A percentile compares a stretch with the other conserved stretches of the same genome.
These are phyloP conservation scores for Babylonia areolata DNA, from an alignment of 1,140 invertebrate species.

Conservation along the genomic window DNA sequence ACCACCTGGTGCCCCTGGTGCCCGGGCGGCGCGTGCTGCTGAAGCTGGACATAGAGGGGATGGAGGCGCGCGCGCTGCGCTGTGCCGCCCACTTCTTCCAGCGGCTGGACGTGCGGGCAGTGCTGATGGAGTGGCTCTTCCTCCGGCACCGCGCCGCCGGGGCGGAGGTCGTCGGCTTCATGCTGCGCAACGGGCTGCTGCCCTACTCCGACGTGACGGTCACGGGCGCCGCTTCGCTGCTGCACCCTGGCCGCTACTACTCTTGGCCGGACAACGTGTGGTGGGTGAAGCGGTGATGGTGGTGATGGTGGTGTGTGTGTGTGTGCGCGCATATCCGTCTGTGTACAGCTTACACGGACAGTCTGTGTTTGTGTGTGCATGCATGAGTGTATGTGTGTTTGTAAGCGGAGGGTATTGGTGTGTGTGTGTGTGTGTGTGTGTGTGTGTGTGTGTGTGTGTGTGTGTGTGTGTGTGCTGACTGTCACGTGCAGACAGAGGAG, in stretches of 20 bases:
- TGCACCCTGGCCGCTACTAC: conserved; percentile 34
- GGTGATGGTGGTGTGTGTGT: no score
- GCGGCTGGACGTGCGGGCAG: conserved; percentile 53
- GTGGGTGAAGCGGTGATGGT: conserved; percentile 60
- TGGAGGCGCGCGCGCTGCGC: conserved; percentile 54
- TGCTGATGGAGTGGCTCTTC: conserved; percentile 68
- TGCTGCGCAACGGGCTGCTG: conserved; percentile 52
- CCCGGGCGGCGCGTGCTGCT: conserved; percentile 40
- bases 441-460: no score
- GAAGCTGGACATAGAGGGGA: conserved; percentile 63
- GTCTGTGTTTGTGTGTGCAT: no score
- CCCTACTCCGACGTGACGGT: conserved; percentile 47
- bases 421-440: no score
- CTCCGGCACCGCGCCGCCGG: conserved; percentile 25
- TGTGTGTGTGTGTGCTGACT: no score
- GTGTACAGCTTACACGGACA: no score
- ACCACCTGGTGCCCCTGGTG: conserved; percentile 55
- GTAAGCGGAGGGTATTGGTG: no score
- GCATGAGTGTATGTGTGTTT: no score
- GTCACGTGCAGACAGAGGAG: no score
- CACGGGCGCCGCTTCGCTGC: neutral
- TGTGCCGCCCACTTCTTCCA: conserved; percentile 54
- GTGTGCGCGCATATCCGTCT: no score
- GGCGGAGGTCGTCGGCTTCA: conserved; percentile 45
- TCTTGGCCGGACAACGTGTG: conserved; percentile 62